Conservation (phyloP, 2,797 vertebrate species). For the Sylvilagus floridanus region DNA sequence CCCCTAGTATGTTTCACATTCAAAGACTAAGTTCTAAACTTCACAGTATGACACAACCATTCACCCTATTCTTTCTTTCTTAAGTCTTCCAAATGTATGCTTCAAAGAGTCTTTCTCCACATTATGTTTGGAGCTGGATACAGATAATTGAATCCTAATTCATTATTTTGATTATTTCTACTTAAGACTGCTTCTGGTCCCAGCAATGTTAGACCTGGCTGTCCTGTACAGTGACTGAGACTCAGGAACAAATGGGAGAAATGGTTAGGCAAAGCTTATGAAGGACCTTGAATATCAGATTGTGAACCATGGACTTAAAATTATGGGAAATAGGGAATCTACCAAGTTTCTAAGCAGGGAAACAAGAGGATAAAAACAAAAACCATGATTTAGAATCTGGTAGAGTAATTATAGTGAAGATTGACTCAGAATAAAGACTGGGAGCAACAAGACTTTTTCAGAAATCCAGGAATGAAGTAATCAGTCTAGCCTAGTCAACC, state of each 20-base stretch:
- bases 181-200: slow-evolving; percentile 48
- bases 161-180: not conserved
- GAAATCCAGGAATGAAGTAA: slow-evolving; percentile 51
- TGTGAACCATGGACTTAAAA: slow-evolving; percentile 22
- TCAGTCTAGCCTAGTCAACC: slow-evolving; percentile 24
- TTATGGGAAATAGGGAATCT: not conserved
- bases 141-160: slow-evolving; percentile 21
- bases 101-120: slow-evolving; percentile 35
- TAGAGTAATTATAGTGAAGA: not conserved
- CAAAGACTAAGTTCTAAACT: slow-evolving; percentile 43
- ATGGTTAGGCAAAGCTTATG: not conserved
- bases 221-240: not conserved
- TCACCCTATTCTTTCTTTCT: not conserved
- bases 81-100: not conserved
- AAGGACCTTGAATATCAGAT: slow-evolving; percentile 41
- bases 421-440: not conserved
- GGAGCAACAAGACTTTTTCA: slow-evolving; percentile 48
- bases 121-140: slow-evolving; percentile 38
- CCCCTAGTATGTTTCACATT: not conserved
- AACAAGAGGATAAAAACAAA: slow-evolving; percentile 26
- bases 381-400: slow-evolving; percentile 3
- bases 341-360: slow-evolving; percentile 31
- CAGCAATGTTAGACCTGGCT: slow-evolving; percentile 24
- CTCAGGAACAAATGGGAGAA: slow-evolving; percentile 49
- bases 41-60: not conserved